Evolutionary conservation across 2,888 invertebrate genomes (phyloP).

Genomic region (Polymixis lichenea): DNA sequence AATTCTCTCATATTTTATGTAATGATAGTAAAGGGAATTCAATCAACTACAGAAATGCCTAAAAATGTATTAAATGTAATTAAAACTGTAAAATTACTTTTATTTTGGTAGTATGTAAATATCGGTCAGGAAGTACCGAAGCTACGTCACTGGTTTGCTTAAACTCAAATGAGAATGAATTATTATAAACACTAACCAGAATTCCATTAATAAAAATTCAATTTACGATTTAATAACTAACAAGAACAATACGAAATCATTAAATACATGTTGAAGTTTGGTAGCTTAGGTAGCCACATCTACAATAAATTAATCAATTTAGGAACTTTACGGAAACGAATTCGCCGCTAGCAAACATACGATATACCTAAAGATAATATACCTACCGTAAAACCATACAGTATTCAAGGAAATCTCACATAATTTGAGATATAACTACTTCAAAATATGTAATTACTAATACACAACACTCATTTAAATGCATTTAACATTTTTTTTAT

Average conservation of each 20-base stretch:
- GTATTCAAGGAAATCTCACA: background rate
- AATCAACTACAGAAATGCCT: too few species aligned
- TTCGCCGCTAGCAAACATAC: conserved; percentile 4
- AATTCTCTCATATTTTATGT: too few species aligned
- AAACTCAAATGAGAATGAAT: background rate
- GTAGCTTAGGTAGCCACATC: too few species aligned
- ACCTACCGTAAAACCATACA: background rate
- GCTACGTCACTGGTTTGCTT: background rate
- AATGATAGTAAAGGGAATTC: too few species aligned
- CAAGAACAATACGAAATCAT: background rate
- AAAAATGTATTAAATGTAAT: too few species aligned
- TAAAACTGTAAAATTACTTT: too few species aligned
- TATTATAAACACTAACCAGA: conserved; percentile 1
- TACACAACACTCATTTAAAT: conserved; percentile 12
- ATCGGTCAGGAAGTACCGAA: background rate
- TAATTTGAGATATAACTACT: background rate
- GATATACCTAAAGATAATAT: background rate
- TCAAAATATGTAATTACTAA: background rate
- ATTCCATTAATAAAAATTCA: background rate
- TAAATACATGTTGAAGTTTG: background rate
- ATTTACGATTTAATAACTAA: background rate
- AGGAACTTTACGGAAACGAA: conserved; percentile 22
- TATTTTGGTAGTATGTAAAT: too few species aligned
- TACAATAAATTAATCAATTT: conserved; percentile 4
- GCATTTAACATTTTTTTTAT: background rate